These are phyloP conservation scores for Tortricodes alternella DNA, from an alignment of 2,888 invertebrate genomes.

Conservation along the genomic window DNA sequence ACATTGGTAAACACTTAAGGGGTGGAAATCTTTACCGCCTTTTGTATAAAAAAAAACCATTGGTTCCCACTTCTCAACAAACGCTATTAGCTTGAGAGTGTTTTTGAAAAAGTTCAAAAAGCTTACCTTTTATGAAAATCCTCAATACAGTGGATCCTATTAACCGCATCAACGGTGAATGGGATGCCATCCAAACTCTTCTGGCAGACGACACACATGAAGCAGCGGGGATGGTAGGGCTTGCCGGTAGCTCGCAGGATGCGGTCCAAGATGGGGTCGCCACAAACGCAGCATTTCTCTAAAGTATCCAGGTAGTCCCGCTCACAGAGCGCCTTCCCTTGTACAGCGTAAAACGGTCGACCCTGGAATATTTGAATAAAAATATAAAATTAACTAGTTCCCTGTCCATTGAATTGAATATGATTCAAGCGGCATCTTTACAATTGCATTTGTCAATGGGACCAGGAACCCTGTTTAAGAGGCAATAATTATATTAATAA, in stretches of 20 bases:
- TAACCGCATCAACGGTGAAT: conserved; percentile 98
- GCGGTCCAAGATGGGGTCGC: conserved; percentile 96
- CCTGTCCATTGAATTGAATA: no score
- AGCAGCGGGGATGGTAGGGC: conserved; percentile 98
- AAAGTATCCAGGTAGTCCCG: conserved; percentile 97
- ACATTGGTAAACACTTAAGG: no score
- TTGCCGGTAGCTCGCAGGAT: conserved; percentile 98
- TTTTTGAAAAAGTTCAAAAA: background rate
- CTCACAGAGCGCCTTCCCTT: conserved; percentile 97
- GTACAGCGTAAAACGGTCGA: conserved; percentile 96
- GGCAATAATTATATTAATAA: no score
- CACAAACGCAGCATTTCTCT: conserved; percentile 98
- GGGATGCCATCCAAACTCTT: conserved; percentile 98
- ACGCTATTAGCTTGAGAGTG: no score
- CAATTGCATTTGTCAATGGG: no score
- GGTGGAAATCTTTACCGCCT: no score
- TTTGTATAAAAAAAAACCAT: no score
- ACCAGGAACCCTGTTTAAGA: no score
- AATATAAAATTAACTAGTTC: no score
- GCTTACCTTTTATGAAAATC: conserved; percentile 97
- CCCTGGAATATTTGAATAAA: conserved; percentile 87
- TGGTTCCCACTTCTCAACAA: no score
- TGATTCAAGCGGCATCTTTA: no score
- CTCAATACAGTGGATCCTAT: conserved; percentile 98
- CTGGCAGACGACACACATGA: conserved; percentile 97